Base-by-base conservation (phyloP, 1,140 invertebrate species). In the Drepana arcuata region DNA sequence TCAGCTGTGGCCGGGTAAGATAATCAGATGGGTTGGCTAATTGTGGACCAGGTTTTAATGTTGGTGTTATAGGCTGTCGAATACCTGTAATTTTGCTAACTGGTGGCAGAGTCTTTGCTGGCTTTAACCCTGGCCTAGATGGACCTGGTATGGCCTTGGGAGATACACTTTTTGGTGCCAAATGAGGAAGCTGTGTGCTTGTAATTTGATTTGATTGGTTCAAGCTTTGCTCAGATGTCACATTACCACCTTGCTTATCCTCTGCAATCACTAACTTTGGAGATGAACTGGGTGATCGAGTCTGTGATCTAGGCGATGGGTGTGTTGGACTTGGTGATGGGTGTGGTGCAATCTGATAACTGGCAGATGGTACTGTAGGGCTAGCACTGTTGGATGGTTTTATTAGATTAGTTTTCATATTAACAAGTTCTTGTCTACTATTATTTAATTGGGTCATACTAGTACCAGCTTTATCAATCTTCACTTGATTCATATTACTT, bases 181-280 rank as follows among this genome's bases (percentile, higher is more conserved):
- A 41, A 39, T 47, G 72, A 29, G 69, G 35, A 16, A 71, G 31
- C 39, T 83, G 74, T 21, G 73, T 64, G 48, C 70, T 80, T 15
- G 70, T 64, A 37, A 80, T 69, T 53, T 74, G 68, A 56, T 72
- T 79, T 25, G 71, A 73, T 36, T 83, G 82, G 48, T 66, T 77
- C 9, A 63, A 47, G 43, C 46, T 73, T 18, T 65, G 59, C 14
- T 70, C 64, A 41, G 58, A 34, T 11, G 64, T 47, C 41, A 44
- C 41, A 50, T 39, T 66, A 33, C 38, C 57, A 16, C 56, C 46
- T 50, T 82, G 81, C 41, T 82, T 83, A 18, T 82, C 77, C 50
- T 84, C 83, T 34, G 81, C 83, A 47, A 84, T 84, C 1, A 84
- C 78, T 42, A 84, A 65, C 42, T 84, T 84, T 24, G 83, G 83